These are phyloP conservation scores for Phytoseiulus persimilis DNA, from an alignment of 2,888 invertebrate species.

Conservation along the genomic window DNA sequence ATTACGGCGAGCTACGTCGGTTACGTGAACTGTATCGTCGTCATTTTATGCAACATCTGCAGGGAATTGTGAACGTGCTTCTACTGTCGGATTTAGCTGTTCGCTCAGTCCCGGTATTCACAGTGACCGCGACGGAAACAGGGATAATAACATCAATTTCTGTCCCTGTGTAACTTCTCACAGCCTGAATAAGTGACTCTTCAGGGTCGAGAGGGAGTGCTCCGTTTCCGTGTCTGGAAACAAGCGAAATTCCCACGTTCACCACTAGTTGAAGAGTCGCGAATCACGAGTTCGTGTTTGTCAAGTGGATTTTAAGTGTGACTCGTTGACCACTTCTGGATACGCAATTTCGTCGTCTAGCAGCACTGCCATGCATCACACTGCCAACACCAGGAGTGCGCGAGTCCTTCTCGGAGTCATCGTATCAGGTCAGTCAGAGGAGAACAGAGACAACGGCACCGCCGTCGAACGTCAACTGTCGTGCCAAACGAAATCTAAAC, in stretches of 20 bases:
- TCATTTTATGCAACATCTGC: not conserved
- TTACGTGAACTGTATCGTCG: not conserved
- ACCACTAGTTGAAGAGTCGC: not conserved
- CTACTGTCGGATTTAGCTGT: not conserved
- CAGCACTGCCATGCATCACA: constrained; percentile 38
- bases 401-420: constrained; percentile 31
- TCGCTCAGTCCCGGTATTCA: not conserved
- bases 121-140: not conserved
- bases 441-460: no score
- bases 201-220: not conserved
- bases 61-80: not conserved
- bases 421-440: constrained; percentile 6
- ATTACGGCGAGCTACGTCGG: no score
- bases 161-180: not conserved
- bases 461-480: not conserved
- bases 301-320: not conserved
- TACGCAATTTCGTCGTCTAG: not conserved
- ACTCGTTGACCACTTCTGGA: not conserved
- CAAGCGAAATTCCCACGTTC: not conserved
- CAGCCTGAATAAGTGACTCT: not conserved
- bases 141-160: not conserved
- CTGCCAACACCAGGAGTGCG: constrained; percentile 23
- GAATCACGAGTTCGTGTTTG: not conserved
- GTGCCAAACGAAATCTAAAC: not conserved
- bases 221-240: not conserved